These are phyloP conservation scores for Melinaea menophilus DNA, from an alignment of 2,888 invertebrate genomes.

Conservation along the genomic window DNA sequence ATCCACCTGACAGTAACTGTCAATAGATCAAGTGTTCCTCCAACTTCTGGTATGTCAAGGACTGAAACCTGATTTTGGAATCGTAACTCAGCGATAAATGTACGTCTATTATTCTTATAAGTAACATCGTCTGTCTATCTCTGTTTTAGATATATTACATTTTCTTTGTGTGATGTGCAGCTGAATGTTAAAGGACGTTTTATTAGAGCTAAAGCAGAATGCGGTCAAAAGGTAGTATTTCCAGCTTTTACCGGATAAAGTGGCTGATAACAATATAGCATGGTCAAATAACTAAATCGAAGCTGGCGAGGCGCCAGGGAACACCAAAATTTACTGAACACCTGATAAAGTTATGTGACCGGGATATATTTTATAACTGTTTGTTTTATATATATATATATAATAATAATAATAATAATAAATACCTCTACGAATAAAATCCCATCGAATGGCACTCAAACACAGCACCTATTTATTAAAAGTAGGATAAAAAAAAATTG, in stretches of 20 bases:
- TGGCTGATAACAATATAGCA: conserved; percentile 7
- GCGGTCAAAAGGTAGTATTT: conserved; percentile 4
- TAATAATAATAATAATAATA: conserved; percentile 12
- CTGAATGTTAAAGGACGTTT: not conserved
- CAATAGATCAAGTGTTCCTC: too few relatives aligned
- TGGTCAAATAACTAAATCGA: conserved; percentile 6
- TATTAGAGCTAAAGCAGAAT: conserved; percentile 3
- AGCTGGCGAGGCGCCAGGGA: not conserved
- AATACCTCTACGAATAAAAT: too few relatives aligned
- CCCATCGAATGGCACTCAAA: too few relatives aligned
- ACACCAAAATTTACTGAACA: conserved; percentile 6
- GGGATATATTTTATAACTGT: not conserved
- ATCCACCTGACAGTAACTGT: too few relatives aligned
- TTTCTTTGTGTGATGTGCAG: not conserved
- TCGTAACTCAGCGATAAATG: too few relatives aligned
- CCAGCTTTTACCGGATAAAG: conserved; percentile 6
- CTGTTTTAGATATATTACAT: too few relatives aligned
- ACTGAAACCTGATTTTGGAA: too few relatives aligned
- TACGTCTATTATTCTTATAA: too few relatives aligned
- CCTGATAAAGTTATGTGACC: conserved; percentile 1
- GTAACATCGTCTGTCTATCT: too few relatives aligned
- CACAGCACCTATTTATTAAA: conserved; percentile 4
- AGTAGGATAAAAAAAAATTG: not conserved
- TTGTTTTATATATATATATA: conserved; percentile 27
- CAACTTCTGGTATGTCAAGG: too few relatives aligned